phyloP scores from a whole-genome alignment of 64 coral and sea anemone genomes.

The Actinia equina region DNA sequence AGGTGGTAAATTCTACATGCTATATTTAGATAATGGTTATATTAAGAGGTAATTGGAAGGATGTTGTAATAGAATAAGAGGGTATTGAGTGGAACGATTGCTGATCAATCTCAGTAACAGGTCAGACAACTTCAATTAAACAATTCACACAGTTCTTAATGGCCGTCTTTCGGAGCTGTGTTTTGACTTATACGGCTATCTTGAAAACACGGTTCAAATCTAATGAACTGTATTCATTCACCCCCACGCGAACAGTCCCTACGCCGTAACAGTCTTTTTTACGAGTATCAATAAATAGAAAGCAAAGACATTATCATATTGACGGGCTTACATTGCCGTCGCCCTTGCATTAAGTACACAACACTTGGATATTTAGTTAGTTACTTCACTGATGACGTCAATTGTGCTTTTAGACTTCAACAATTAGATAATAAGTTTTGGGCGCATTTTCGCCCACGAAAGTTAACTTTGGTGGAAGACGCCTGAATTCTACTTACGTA shows the following conservation, averaged over 20 bases:
- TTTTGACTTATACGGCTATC: not conserved
- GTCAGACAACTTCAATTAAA: not conserved
- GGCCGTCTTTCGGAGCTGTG: too few relatives aligned
- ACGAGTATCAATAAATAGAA: too few relatives aligned
- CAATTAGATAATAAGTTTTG: not conserved
- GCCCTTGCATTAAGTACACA: not conserved
- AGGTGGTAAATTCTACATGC: not conserved
- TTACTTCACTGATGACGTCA: not conserved
- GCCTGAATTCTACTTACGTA: not conserved
- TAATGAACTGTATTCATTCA: not conserved
- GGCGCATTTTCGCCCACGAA: not conserved
- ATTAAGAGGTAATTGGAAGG: not conserved
- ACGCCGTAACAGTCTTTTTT: too few relatives aligned
- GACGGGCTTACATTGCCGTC: too few relatives aligned
- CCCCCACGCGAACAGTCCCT: too few relatives aligned
- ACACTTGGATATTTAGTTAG: not conserved
- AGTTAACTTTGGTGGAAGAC: not conserved
- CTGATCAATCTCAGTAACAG: not conserved
- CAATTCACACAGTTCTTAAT: not conserved
- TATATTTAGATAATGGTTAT: not conserved
- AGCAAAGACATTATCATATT: too few relatives aligned
- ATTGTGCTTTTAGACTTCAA: not conserved
- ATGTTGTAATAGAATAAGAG: not conserved
- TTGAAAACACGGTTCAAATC: not conserved
- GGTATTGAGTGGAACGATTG: not conserved